A percentile compares a stretch with the other conserved stretches of the same genome.
phyloP scores from a whole-genome alignment of 2,888 invertebrate genomes.

The Subacronicta megacephala region DNA sequence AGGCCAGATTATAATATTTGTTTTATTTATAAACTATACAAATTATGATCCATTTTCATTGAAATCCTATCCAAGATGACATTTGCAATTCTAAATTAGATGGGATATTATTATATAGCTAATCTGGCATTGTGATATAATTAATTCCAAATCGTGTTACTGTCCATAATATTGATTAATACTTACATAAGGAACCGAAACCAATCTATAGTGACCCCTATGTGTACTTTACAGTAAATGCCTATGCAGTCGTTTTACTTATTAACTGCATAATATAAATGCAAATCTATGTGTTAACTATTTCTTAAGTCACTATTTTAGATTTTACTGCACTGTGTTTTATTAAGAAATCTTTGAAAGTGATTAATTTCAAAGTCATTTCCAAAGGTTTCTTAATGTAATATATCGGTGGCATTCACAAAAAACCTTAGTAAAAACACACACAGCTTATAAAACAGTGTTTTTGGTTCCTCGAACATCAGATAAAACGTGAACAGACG shows the following conservation, averaged over 20 bases:
- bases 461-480: conserved; percentile 75
- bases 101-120: conserved; percentile 52
- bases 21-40: conserved; percentile 23
- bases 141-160: conserved; percentile 49
- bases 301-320: conserved; percentile 60
- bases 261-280: conserved; percentile 56
- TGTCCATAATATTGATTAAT: conserved; percentile 39
- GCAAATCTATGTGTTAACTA: conserved; percentile 60
- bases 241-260: conserved; percentile 51
- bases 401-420: conserved; percentile 61
- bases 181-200: conserved; percentile 56
- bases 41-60: conserved; percentile 19
- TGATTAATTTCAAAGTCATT: conserved; percentile 54
- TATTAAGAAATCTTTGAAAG: conserved; percentile 62
- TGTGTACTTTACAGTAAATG: conserved; percentile 55
- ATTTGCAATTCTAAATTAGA: conserved; percentile 46
- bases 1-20: conserved; percentile 29
- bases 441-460: conserved; percentile 73
- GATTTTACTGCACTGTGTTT: conserved; percentile 52
- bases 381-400: conserved; percentile 61
- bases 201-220: conserved; percentile 52
- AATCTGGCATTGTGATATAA: conserved; percentile 58
- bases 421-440: conserved; percentile 70
- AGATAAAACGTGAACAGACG: conserved; percentile 76
- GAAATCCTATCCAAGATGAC: conserved; percentile 42